Evolutionary conservation across 2,113 vertebrate species (phyloP), one percentile per base, ranked within the genome.

Genomic region (Leucosticte australis): DNA sequence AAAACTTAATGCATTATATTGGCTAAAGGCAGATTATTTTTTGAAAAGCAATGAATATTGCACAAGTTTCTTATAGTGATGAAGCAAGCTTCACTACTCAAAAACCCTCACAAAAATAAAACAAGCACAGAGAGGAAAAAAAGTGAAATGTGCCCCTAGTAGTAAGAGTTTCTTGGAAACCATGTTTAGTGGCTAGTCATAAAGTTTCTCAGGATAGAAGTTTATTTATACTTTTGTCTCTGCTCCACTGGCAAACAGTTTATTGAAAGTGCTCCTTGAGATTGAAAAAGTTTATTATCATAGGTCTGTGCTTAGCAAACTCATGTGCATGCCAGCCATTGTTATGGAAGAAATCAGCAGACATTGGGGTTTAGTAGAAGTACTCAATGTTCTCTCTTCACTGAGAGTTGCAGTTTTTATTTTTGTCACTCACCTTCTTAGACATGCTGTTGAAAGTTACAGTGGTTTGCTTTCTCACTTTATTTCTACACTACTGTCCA

Each of bases 1-100:
- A 94, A 94, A 79, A 30, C 78, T 88, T 75, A 39, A 96, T 87
- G 68, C 83, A 75, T 92, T 93, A 64, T 53, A 91, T 64, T 95
- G 75, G 89, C 75, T 88, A 90, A 92, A 49, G 39, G 74, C 41
- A 94, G 47, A 88, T 90, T 80, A 31, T 91, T 87, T 86, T 93
- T 81, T 44, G 64, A 89, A 93, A 94, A 89, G 49, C 47, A 95
- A 60, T 62, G 83, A 92, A 22, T 85, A 92, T 94, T 88, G 55
- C 44, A 59, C n/a, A 93, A 92, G 21, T 64, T 89, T 68, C 89
- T 76, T 85, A 64, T 73, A 87, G 64, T 1, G 3, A 78, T 50
- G 35, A 93, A 93, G 53, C 49, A 89, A 89, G 31, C 8, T 88
- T 87, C 70, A 52, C 47, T 14, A 15, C 33, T 69, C 53, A 74